Evolutionary conservation across 2,797 vertebrate genomes (phyloP), one percentile per base, ranked within the genome.

Genomic region (Falco biarmicus): DNA sequence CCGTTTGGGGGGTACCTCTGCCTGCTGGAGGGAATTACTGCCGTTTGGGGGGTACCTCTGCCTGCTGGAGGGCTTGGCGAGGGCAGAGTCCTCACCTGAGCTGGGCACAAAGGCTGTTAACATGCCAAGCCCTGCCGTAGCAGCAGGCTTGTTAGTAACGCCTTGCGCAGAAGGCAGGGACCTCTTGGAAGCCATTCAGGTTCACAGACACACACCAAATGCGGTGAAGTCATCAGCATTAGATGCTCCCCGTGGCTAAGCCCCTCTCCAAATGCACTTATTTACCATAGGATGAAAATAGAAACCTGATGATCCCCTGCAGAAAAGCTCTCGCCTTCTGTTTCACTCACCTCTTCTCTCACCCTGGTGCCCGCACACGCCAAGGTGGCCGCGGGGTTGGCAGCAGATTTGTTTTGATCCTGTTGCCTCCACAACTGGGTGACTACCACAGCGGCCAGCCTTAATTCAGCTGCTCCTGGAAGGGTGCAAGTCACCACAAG

Each of bases 371-470:
- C 60, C 13, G 18, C 6, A 18, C 32, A 28, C 0, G 0, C 26
- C 6, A 4, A 25, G 47, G 24, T 6, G n/a, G 48, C 48, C 6
- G 0, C 5, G 2, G 37, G n/a, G 16, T 69, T 37, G 22, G 71
- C 80, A 64, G 41, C 82, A 80, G 45, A 63, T 70, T 61, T 54
- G 65, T 8, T 51, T 45, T 64, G 59, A 24, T 61, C 47, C 71
- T 29, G 3, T 59, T 66, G 64, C 39, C 26, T 14, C 65, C 51
- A 63, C 75, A 51, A 15, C 32, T 28, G 48, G 53, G 26, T 60
- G 81, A 75, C 26, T 13, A 31, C 51, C 17, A 8, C 26, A 39
- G 75, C 24, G 9, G 0, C 18, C 43, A 83, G 61, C 48, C 19
- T 32, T 13, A 28, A 11, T 37, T 31, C 65, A 63, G 73, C 50